Base-by-base conservation (phyloP, 2,797 vertebrate genomes). In the Pagetopsis macropterus region DNA sequence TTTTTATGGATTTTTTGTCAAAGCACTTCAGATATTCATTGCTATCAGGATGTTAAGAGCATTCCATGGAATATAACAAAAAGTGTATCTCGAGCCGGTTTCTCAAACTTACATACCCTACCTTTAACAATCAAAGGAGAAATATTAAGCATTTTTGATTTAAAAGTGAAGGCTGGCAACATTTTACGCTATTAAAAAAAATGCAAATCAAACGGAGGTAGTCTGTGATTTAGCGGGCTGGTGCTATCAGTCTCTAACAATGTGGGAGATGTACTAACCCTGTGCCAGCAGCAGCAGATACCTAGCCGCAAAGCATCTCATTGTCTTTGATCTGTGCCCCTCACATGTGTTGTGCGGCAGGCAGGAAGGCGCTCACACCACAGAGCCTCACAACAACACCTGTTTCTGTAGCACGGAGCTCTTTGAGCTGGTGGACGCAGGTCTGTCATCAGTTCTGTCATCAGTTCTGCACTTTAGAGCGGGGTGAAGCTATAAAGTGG, bases 361-460 rank as follows among this genome's bases (percentile, higher is more conserved):
- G 76, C 86, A 88, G 85, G 78, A 85, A 89, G 79, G 66, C 71
- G 58, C 11, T 48, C 13, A 58, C 69, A 65, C 75, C 77, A 60
- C 76, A 76, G 70, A 16, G 50, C 61, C 31, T 66, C 70, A 40
- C 65, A 82, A 65, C 75, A 89, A 85, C 91, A 92, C 90, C 91
- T 91, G 90, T 84, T 92, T 88, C 65, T 86, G 37, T 69, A 78
- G 65, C 78, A 48, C 64, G 2, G 49, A 71, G 68, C 79, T 64
- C 78, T 89, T 82, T 81, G 73, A 86, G 85, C 81, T 79, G 70
- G 2, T 13, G 64, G 68, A 75, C 59, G 5, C 23, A 5, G 23
- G 79, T 68, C 87, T 91, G 86, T 91, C 84, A 91, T 92, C 87
- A 90, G 76, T 48, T 78, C 59, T 45, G 62, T 91, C 84, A 91